Conservation (phyloP, 2,113 vertebrate genomes). For the Equus quagga region DNA sequence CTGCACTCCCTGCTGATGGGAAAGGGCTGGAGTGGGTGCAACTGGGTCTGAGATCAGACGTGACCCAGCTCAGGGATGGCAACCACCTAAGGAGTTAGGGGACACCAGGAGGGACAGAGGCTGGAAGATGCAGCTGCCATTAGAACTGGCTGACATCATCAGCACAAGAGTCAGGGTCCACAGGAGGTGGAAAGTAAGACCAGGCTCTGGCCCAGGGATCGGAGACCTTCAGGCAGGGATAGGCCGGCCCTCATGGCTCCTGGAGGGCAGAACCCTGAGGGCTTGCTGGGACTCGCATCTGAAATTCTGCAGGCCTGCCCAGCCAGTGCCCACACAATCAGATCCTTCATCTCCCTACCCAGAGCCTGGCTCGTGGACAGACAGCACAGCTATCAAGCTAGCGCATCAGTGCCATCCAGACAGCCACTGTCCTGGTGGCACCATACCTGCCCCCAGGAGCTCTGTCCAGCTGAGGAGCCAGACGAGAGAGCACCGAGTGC, state of each 20-base stretch:
- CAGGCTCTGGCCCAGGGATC: background rate
- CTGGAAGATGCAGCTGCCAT: background rate
- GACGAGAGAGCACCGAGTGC: background rate
- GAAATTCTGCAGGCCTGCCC: background rate
- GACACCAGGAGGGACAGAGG: background rate
- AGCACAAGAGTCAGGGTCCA: background rate
- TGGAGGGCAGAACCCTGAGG: background rate
- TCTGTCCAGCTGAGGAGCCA: background rate
- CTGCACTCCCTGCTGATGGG: background rate
- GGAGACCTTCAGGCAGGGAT: background rate
- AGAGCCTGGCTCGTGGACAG: accelerated
- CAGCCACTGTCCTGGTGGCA: accelerated
- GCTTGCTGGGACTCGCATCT: background rate
- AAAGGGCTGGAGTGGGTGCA: no score
- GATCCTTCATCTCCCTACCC: accelerated
- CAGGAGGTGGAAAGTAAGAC: background rate
- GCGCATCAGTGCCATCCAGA: background rate
- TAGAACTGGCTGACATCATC: background rate
- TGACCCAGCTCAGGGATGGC: accelerated
- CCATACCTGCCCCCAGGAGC: background rate
- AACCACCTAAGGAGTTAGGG: no score
- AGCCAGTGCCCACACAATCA: accelerated
- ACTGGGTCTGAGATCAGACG: background rate
- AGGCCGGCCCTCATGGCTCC: no score
- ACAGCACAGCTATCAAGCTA: background rate